phyloP scores from a whole-genome alignment of 2,888 invertebrate species.

The Campoletis raptor region DNA sequence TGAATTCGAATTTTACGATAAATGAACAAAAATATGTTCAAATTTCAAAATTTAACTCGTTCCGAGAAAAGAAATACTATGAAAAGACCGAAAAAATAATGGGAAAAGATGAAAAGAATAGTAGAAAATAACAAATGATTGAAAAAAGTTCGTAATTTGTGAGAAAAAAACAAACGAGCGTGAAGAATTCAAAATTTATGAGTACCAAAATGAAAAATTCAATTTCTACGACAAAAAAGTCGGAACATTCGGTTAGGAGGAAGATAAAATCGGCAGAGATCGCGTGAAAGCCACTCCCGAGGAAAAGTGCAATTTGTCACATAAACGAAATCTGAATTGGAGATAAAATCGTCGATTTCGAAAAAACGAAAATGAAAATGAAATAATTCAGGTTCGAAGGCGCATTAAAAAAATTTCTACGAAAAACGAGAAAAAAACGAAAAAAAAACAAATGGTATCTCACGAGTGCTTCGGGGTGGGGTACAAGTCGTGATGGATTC shows the following conservation, averaged over 20 bases:
- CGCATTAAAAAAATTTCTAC: not conserved
- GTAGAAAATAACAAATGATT: not conserved
- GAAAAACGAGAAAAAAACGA: constrained; percentile 9
- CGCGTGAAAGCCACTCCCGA: not conserved
- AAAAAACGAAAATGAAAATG: not conserved
- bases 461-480: constrained; percentile 55
- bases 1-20: not conserved
- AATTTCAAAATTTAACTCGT: not conserved
- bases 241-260: not conserved
- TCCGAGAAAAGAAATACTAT: not conserved
- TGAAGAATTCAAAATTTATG: not conserved
- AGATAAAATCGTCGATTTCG: not conserved
- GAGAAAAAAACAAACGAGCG: too few species aligned
- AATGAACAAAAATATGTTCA: not conserved
- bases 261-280: not conserved
- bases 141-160: too few species aligned
- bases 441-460: constrained; percentile 38
- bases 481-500: constrained; percentile 74
- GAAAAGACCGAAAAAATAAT: not conserved
- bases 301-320: not conserved
- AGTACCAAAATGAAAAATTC: not conserved
- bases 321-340: not conserved
- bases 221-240: not conserved
- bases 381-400: not conserved
- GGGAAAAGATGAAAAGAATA: not conserved